A percentile compares a stretch with the other conserved stretches of the same genome.
Conservation (phyloP, 2,113 vertebrate genomes). For the Electrona antarctica region DNA sequence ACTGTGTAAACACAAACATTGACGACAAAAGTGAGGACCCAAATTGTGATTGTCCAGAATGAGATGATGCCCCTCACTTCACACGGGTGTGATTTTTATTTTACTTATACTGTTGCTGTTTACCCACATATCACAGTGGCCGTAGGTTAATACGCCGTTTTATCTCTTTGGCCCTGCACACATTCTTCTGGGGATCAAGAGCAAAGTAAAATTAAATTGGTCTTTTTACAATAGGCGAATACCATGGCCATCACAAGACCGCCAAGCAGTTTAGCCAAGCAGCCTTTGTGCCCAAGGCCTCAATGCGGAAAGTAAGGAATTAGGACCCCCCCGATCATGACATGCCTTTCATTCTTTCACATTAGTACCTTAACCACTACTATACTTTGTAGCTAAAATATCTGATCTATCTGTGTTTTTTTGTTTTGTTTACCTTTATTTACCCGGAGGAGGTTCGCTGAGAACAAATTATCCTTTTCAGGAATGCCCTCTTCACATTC, state of each 20-base stretch:
- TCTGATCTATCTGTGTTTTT: too few species aligned
- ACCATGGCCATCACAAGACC: slow-evolving; percentile 76
- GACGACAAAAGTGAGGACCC: too few species aligned
- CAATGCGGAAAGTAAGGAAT: slow-evolving; percentile 51
- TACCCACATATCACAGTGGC: slow-evolving; percentile 49
- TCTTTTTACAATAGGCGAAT: slow-evolving; percentile 70
- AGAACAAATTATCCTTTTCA: too few species aligned
- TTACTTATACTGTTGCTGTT: slow-evolving; percentile 14
- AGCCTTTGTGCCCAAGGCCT: slow-evolving; percentile 46
- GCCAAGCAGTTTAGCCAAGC: slow-evolving; percentile 57
- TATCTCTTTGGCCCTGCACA: slow-evolving; percentile 67
- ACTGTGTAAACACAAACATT: too few species aligned
- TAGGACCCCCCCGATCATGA: slow-evolving; percentile 34
- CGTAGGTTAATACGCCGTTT: slow-evolving; percentile 76
- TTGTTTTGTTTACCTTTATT: too few species aligned
- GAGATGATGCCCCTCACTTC: too few species aligned
- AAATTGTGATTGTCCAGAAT: too few species aligned
- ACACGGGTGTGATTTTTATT: too few species aligned
- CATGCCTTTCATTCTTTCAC: slow-evolving; percentile 55
- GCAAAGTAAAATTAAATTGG: slow-evolving; percentile 77
- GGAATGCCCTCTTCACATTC: too few species aligned
- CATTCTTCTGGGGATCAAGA: slow-evolving; percentile 82
- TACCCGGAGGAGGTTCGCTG: too few species aligned
- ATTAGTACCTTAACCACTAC: slow-evolving; percentile 14
- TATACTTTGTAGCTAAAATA: not conserved